phyloP scores from a whole-genome alignment of 2,888 invertebrate genomes.

The Xestia rhomboidea region DNA sequence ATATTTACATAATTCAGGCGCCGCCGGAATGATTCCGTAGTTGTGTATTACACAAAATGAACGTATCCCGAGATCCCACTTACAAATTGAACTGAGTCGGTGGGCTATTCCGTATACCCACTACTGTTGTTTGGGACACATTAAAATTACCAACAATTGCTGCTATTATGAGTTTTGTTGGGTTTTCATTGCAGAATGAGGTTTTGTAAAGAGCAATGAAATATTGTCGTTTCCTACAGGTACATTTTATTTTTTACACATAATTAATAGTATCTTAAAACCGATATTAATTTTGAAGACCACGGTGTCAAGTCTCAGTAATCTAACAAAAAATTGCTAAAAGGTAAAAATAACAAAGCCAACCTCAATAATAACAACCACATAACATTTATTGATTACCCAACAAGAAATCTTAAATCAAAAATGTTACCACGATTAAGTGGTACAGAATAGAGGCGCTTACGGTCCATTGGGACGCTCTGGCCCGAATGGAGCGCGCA shows the following conservation, averaged over 20 bases:
- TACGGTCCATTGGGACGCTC: constrained; percentile 82
- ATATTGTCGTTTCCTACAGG: background rate
- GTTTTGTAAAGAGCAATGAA: background rate
- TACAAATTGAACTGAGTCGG: constrained; percentile 86
- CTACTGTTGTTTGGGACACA: constrained; percentile 35
- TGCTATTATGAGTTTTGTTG: background rate
- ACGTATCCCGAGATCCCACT: constrained; percentile 90
- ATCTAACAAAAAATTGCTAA: background rate
- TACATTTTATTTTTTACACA: background rate
- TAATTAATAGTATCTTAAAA: background rate
- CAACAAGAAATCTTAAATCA: constrained; percentile 54
- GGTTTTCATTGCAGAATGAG: background rate
- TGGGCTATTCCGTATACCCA: constrained; percentile 79
- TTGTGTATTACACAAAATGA: constrained; percentile 89
- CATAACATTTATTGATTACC: constrained; percentile 34
- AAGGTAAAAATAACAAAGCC: background rate
- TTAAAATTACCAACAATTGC: constrained; percentile 19
- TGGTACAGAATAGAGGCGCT: constrained; percentile 80
- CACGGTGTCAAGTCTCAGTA: background rate
- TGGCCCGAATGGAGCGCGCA: constrained; percentile 87
- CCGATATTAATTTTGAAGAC: background rate
- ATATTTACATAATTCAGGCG: constrained; percentile 88
- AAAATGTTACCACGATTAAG: constrained; percentile 59
- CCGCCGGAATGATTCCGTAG: constrained; percentile 83
- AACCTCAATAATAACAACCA: background rate